Conservation (phyloP, 1,140 invertebrate genomes). For the Drosophila ironensis region DNA sequence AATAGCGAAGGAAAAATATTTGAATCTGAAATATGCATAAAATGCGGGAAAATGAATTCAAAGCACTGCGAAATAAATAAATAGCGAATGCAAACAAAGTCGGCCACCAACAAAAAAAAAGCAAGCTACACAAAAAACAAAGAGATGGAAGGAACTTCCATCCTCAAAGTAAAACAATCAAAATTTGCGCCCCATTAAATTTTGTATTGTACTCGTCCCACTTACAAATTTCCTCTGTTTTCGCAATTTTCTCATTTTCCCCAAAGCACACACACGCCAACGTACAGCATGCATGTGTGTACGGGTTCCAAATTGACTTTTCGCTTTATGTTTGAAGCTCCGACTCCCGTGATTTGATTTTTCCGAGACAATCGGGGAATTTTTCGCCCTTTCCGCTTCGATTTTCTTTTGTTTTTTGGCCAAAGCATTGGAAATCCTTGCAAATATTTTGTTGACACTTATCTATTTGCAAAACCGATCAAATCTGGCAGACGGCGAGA, state of each 20-base stretch:
- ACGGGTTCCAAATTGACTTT: conserved; percentile 32
- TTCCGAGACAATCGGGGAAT: neutral
- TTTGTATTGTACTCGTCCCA: conserved; percentile 54
- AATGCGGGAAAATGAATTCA: conserved; percentile 55
- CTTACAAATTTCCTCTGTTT: conserved; percentile 6
- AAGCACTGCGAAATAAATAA: conserved; percentile 60
- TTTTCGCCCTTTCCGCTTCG: neutral
- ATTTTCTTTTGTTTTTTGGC: neutral
- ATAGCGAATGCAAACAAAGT: conserved; percentile 50
- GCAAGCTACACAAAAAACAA: conserved; percentile 2
- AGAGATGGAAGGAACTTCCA: conserved; percentile 30
- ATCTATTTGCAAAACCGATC: conserved; percentile 42
- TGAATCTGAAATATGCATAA: conserved; percentile 70
- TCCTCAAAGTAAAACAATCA: conserved; percentile 67
- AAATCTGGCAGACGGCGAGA: conserved; percentile 44
- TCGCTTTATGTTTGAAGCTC: conserved; percentile 8
- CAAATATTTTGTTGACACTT: conserved; percentile 64
- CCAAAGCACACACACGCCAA: neutral
- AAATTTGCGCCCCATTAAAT: conserved; percentile 77
- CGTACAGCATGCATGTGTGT: conserved; percentile 2
- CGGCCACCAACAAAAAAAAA: neutral
- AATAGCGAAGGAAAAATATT: conserved; percentile 44
- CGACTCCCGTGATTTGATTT: conserved; percentile 13
- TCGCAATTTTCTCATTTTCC: conserved; percentile 14
- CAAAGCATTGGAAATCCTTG: conserved; percentile 6